phyloP scores from a whole-genome alignment of 2,113 vertebrate genomes.

The Damaliscus lunatus region DNA sequence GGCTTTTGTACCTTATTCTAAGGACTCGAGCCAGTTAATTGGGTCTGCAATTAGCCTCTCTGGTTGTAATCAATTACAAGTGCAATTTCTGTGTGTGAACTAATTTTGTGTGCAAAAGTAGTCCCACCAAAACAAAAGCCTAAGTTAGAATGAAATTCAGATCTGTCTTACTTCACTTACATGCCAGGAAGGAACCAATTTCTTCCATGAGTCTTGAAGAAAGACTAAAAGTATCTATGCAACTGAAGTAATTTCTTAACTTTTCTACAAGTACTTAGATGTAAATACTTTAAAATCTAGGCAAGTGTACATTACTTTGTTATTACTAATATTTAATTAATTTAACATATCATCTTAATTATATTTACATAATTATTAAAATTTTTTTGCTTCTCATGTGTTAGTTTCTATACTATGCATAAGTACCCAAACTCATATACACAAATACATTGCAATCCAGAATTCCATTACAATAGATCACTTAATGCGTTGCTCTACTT shows the following conservation, averaged over 20 bases:
- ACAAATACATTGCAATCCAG: background rate
- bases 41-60: constrained; percentile 63
- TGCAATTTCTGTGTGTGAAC: constrained; percentile 66
- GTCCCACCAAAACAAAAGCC: constrained; percentile 42
- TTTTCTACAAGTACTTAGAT: background rate
- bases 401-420: background rate
- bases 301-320: background rate
- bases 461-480: background rate
- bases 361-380: background rate
- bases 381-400: background rate
- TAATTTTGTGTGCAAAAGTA: constrained; percentile 60
- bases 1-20: constrained; percentile 45
- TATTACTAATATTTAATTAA: background rate
- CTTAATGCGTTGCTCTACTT: background rate
- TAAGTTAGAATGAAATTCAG: background rate
- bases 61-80: constrained; percentile 67
- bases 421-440: background rate
- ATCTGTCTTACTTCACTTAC: constrained; percentile 16
- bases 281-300: background rate
- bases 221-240: background rate
- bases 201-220: background rate
- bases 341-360: constrained; percentile 24
- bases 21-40: constrained; percentile 42
- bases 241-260: background rate
- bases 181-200: background rate